A percentile compares a stretch with the other conserved stretches of the same genome.
phyloP scores from a whole-genome alignment of 2,113 vertebrate species.

The Hemiscyllium ocellatum region DNA sequence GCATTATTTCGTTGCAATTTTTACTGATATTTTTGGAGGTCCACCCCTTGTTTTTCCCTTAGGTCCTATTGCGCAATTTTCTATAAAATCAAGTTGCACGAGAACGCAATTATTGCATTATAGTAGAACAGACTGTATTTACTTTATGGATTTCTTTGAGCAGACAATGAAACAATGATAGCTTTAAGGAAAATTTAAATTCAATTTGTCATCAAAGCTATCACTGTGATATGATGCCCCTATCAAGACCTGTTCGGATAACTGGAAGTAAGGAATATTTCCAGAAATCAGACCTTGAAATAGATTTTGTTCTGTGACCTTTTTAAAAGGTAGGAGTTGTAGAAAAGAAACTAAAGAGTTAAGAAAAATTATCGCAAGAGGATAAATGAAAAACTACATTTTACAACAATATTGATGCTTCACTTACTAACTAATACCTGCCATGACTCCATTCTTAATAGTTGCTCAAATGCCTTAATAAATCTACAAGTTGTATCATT shows the following conservation, averaged over 20 bases:
- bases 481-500: neutral
- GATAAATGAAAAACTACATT: neutral
- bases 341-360: neutral
- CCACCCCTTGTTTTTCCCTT: too few relatives aligned
- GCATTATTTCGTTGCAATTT: too few relatives aligned
- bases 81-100: too few relatives aligned
- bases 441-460: too few relatives aligned
- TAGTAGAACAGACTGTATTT: neutral
- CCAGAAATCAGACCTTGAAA: neutral
- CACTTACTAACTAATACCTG: neutral
- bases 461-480: neutral
- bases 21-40: too few relatives aligned
- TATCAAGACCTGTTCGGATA: neutral
- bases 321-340: neutral
- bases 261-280: neutral
- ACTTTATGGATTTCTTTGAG: neutral
- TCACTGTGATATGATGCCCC: neutral
- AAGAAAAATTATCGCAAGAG: neutral
- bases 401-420: neutral
- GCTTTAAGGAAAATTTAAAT: neutral
- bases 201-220: neutral
- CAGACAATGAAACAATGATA: neutral
- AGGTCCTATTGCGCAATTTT: too few relatives aligned
- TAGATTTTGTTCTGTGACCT: neutral
- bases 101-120: too few relatives aligned